A percentile compares a stretch with the other conserved stretches of the same genome.
Conservation (phyloP, 2,888 invertebrate species). For the Anoplius nigerrimus region DNA sequence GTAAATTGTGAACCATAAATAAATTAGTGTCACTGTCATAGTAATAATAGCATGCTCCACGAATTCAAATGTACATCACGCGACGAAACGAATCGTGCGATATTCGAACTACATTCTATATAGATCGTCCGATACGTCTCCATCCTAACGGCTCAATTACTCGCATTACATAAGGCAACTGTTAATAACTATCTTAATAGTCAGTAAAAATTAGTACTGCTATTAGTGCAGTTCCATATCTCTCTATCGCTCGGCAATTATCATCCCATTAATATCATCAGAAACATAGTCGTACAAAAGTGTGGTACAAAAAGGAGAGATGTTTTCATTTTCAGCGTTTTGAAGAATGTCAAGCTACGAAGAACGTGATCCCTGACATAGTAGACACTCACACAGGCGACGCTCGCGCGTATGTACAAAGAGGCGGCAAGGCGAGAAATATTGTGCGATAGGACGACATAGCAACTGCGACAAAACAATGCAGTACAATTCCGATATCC, state of each 20-base stretch:
- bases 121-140: too few relatives aligned
- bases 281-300: not conserved
- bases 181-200: not conserved
- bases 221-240: not conserved
- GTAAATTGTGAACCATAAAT: too few relatives aligned
- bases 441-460: conserved; percentile 1
- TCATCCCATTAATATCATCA: too few relatives aligned
- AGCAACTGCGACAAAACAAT: not conserved
- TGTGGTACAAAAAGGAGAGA: not conserved
- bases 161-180: not conserved
- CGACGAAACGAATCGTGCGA: too few relatives aligned
- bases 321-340: conserved; percentile 45
- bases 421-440: not conserved
- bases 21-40: too few relatives aligned
- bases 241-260: too few relatives aligned
- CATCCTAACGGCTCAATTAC: not conserved
- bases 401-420: not conserved
- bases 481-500: not conserved
- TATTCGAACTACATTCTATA: too few relatives aligned
- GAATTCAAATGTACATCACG: too few relatives aligned
- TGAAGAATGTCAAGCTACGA: conserved; percentile 63
- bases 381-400: not conserved
- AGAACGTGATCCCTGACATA: not conserved
- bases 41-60: too few relatives aligned
- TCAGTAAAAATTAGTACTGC: conserved; percentile 30